Percentiles rank a stretch among this genome's conserved stretches.
Evolutionary conservation across 2,113 vertebrate genomes (phyloP).

Genomic region (Psophia crepitans): DNA sequence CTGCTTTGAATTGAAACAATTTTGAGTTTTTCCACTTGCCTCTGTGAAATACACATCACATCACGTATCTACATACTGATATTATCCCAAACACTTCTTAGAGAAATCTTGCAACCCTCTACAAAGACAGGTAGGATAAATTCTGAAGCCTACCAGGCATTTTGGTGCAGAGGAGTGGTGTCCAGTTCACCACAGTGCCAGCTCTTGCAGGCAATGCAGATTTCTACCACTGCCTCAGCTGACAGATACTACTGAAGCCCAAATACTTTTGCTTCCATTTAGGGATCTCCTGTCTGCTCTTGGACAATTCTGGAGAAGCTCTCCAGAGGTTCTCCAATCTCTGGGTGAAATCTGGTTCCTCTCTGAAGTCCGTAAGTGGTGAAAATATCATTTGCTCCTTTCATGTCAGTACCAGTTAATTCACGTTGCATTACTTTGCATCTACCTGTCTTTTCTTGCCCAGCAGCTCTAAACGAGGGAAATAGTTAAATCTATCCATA

Average conservation of each 20-base stretch:
- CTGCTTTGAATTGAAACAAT: background rate
- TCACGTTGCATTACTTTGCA: background rate
- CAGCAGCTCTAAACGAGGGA: background rate
- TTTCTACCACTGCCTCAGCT: background rate
- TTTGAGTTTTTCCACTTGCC: background rate
- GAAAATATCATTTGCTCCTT: background rate
- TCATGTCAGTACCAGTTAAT: background rate
- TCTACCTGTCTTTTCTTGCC: background rate
- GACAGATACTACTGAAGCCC: background rate
- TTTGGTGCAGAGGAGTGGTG: background rate
- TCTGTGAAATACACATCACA: background rate
- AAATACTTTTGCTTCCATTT: background rate
- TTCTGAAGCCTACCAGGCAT: background rate
- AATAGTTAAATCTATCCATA: constrained; percentile 17
- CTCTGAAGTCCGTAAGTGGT: background rate
- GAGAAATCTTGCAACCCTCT: background rate
- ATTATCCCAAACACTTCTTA: background rate
- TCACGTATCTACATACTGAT: background rate
- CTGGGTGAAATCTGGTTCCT: background rate
- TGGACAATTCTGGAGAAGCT: background rate
- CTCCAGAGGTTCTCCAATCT: background rate
- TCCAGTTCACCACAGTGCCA: background rate
- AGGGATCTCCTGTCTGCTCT: background rate
- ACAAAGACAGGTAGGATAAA: background rate
- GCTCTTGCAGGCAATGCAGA: background rate